phyloP scores from a whole-genome alignment of 2,888 invertebrate genomes.

The Cryptus viduatorius region DNA sequence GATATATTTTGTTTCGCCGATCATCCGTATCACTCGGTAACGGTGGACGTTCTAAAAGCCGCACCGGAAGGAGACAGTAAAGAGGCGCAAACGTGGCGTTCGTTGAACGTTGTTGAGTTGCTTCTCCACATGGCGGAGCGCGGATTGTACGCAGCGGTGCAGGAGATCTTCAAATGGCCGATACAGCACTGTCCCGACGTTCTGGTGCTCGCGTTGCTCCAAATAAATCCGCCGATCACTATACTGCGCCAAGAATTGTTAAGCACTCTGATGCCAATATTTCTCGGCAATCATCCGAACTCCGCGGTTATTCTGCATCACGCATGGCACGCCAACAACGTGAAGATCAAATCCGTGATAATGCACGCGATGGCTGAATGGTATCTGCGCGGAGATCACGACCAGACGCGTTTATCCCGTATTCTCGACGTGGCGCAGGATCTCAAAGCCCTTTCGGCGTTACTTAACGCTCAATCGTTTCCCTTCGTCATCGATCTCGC shows the following conservation, averaged over 20 bases:
- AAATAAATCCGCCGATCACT: conserved; percentile 93
- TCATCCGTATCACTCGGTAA: conserved; percentile 94
- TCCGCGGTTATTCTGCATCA: conserved; percentile 98
- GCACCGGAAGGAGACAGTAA: conserved; percentile 98
- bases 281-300: conserved; percentile 98
- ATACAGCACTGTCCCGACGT: conserved; percentile 98
- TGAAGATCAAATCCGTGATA: conserved; percentile 91
- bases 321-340: conserved; percentile 95
- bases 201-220: conserved; percentile 94
- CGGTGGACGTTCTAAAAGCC: conserved; percentile 95
- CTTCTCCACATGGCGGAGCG: conserved; percentile 94
- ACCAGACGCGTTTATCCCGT: conserved; percentile 96
- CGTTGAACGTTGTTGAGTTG: conserved; percentile 95
- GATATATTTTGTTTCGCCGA: conserved; percentile 98
- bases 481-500: conserved; percentile 99
- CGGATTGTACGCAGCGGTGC: conserved; percentile 93
- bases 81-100: conserved; percentile 97
- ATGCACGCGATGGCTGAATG: conserved; percentile 99
- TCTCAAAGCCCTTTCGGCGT: conserved; percentile 94
- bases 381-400: conserved; percentile 96
- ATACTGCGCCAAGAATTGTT: conserved; percentile 94
- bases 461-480: conserved; percentile 96
- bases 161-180: conserved; percentile 96
- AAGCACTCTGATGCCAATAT: conserved; percentile 95
- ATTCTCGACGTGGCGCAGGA: conserved; percentile 99